phyloP scores from a whole-genome alignment of 2,113 vertebrate species.

The Oncorhynchus masou region DNA sequence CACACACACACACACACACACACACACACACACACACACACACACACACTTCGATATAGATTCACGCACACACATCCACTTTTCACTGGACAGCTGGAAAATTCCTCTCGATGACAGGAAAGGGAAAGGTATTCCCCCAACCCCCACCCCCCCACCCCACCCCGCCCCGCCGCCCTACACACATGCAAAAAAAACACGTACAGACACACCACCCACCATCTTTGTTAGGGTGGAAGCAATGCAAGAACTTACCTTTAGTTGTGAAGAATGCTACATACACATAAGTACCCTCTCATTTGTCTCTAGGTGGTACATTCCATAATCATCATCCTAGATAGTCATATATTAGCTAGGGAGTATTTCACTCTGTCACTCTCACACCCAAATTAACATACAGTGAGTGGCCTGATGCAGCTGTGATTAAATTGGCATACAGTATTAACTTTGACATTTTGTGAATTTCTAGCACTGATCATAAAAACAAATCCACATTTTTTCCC shows the following conservation, averaged over 20 bases:
- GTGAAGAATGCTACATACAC: not conserved
- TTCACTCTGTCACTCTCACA: too few relatives aligned
- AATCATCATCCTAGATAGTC: conserved; percentile 8
- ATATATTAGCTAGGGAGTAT: not conserved
- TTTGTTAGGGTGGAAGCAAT: not conserved
- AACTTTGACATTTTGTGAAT: too few relatives aligned
- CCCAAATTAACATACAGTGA: too few relatives aligned
- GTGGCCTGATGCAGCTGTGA: too few relatives aligned
- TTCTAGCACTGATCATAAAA: not conserved
- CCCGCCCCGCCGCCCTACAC: not conserved
- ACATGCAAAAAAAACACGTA: not conserved
- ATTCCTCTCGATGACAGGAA: conserved; percentile 26
- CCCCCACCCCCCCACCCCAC: too few relatives aligned
- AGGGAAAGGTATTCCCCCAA: conserved; percentile 26
- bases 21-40: conserved; percentile 7
- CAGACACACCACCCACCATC: not conserved
- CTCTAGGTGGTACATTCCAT: conserved; percentile 53
- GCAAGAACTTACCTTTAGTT: not conserved
- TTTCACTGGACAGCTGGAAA: conserved; percentile 35
- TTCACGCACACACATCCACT: conserved; percentile 2
- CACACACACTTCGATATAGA: not conserved
- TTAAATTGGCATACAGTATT: too few relatives aligned
- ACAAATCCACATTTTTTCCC: not conserved
- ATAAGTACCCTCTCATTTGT: conserved; percentile 4
- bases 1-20: conserved; percentile 7